Evolutionary conservation across 1,140 invertebrate genomes (phyloP).

Genomic region (Drosophila navojoa): DNA sequence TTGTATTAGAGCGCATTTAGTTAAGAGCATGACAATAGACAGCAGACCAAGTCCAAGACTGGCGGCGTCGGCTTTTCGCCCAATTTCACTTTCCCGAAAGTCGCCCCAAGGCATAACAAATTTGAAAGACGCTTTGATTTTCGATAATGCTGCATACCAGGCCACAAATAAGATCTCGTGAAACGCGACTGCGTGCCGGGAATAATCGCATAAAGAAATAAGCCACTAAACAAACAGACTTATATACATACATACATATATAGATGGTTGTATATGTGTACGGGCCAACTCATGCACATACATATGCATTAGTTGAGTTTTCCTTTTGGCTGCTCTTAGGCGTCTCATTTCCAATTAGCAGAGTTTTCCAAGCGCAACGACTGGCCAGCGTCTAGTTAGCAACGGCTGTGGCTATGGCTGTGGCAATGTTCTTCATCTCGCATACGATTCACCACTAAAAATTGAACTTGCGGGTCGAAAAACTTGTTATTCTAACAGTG

Average conservation of each 20-base stretch:
- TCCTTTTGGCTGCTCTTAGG: conserved; percentile 35
- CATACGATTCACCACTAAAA: conserved; percentile 22
- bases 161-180: conserved; percentile 4
- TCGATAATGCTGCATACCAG: conserved; percentile 12
- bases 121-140: conserved; percentile 25
- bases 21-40: conserved; percentile 3
- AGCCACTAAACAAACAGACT: not conserved
- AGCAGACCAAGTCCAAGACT: conserved; percentile 17
- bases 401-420: conserved; percentile 8
- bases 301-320: conserved; percentile 42
- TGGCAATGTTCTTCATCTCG: conserved; percentile 38
- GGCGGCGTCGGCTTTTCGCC: conserved; percentile 8
- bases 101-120: conserved; percentile 5
- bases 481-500: conserved; percentile 61
- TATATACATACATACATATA: too few species aligned
- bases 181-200: not conserved
- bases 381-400: conserved; percentile 40
- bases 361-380: conserved; percentile 54
- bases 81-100: conserved; percentile 43
- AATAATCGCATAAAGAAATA: conserved; percentile 1
- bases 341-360: conserved; percentile 57
- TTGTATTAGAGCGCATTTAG: too few species aligned
- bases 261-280: too few species aligned
- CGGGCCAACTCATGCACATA: conserved; percentile 2
- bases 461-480: conserved; percentile 35